Conservation (phyloP, 2,113 vertebrate species). For the Tetraodon nigroviridis region DNA sequence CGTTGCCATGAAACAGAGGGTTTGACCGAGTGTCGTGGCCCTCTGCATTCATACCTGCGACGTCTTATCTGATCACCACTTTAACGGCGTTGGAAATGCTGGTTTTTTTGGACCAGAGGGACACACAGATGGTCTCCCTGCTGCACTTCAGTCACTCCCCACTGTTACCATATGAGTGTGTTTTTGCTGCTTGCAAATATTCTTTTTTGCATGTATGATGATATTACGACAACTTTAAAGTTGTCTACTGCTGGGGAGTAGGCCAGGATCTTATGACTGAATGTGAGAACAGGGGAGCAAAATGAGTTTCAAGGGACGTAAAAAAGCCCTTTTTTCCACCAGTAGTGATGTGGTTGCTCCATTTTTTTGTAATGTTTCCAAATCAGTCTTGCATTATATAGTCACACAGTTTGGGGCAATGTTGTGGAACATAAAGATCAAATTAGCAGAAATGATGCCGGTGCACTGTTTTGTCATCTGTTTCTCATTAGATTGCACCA, state of each 20-base stretch:
- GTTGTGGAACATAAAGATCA: neutral
- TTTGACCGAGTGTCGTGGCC: neutral
- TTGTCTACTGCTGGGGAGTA: too few species aligned
- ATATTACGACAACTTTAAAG: neutral
- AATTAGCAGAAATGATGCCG: neutral
- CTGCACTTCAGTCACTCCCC: conserved; percentile 53
- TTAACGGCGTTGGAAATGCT: conserved; percentile 17
- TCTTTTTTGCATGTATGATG: neutral
- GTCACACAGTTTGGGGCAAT: too few species aligned
- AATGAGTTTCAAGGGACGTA: too few species aligned
- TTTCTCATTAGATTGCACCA: too few species aligned
- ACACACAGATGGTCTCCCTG: conserved; percentile 73
- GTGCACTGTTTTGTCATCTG: too few species aligned
- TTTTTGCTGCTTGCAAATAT: conserved; percentile 17
- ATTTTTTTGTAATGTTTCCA: too few species aligned
- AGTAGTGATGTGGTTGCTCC: too few species aligned
- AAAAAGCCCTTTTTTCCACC: too few species aligned
- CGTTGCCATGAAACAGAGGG: too few species aligned
- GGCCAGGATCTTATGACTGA: too few species aligned
- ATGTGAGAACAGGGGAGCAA: too few species aligned
- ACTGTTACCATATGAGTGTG: conserved; percentile 29
- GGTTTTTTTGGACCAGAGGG: conserved; percentile 50
- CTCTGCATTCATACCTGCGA: conserved; percentile 36
- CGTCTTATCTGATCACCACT: conserved; percentile 27
- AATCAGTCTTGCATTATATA: too few species aligned